These are phyloP conservation scores for Loriculus beryllinus DNA, from an alignment of 2,797 vertebrate genomes.

Conservation along the genomic window DNA sequence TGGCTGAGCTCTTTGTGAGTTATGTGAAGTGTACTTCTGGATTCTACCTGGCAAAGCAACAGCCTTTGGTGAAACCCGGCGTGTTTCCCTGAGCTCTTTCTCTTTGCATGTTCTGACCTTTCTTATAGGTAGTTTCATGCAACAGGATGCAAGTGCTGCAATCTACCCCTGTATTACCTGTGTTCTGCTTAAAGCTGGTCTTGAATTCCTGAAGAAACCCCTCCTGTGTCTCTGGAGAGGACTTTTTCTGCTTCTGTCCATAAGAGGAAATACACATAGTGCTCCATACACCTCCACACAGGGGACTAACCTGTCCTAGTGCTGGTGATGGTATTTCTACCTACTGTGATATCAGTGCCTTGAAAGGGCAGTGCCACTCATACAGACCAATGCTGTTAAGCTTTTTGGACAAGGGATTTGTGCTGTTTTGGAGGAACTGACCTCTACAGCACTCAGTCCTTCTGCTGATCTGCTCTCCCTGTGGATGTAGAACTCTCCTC, in stretches of 20 bases:
- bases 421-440: neutral
- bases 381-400: neutral
- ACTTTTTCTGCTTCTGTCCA: neutral
- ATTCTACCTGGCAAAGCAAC: neutral
- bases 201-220: neutral
- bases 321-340: neutral
- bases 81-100: neutral
- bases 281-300: neutral
- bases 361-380: neutral
- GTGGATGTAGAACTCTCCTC: neutral
- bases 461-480: neutral
- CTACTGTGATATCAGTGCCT: neutral
- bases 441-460: neutral
- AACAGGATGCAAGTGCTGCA: fast-evolving
- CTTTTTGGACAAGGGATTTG: neutral
- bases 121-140: neutral
- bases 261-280: neutral
- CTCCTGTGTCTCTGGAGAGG: neutral
- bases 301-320: neutral
- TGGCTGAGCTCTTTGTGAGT: neutral
- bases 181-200: neutral
- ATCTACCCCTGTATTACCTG: neutral
- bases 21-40: neutral
- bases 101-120: neutral
- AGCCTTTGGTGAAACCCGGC: neutral